phyloP scores from a whole-genome alignment of 2,888 invertebrate species.

The Scaptomyza cyrtandrae region DNA sequence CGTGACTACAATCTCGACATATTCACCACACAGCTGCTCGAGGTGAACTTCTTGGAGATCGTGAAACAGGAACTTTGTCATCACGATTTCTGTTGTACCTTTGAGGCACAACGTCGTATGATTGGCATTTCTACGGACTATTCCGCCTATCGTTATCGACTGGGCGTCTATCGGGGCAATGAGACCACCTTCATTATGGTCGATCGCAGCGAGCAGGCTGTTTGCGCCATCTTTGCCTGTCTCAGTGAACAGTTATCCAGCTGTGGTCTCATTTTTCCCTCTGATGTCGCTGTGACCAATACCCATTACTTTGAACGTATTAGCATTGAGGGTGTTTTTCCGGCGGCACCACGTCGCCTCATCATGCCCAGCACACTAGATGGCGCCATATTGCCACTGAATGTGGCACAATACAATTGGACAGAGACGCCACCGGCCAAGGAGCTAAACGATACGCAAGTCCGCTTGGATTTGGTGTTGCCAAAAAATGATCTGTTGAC shows the following conservation, averaged over 20 bases:
- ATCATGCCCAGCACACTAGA: slow-evolving; percentile 81
- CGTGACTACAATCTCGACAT: slow-evolving; percentile 79
- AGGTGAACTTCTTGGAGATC: slow-evolving; percentile 36
- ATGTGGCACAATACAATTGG: slow-evolving; percentile 66
- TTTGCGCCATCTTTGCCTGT: slow-evolving; percentile 85
- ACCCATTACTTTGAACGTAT: slow-evolving; percentile 71
- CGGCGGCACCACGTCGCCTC: slow-evolving; percentile 61
- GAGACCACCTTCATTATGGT: slow-evolving; percentile 79
- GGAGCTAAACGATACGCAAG: slow-evolving; percentile 17
- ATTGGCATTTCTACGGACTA: slow-evolving; percentile 29
- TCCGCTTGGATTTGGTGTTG: slow-evolving; percentile 48
- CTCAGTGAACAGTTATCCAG: slow-evolving; percentile 77
- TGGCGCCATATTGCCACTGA: slow-evolving; percentile 70
- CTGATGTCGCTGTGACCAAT: slow-evolving; percentile 53
- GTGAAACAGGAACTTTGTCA: slow-evolving; percentile 31
- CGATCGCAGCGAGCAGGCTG: slow-evolving; percentile 84
- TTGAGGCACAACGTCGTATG: slow-evolving; percentile 44
- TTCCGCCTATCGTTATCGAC: slow-evolving; percentile 78
- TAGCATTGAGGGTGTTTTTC: slow-evolving; percentile 70
- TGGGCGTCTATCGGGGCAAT: slow-evolving; percentile 74
- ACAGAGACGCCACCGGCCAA: slow-evolving; percentile 36
- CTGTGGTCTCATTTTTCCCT: slow-evolving; percentile 83
- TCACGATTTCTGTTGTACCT: slow-evolving; percentile 82
- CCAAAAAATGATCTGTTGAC: slow-evolving; percentile 80
- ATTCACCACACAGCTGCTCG: slow-evolving; percentile 63